These are phyloP conservation scores for Mohoua ochrocephala DNA, from an alignment of 2,113 vertebrate species.

Conservation along the genomic window DNA sequence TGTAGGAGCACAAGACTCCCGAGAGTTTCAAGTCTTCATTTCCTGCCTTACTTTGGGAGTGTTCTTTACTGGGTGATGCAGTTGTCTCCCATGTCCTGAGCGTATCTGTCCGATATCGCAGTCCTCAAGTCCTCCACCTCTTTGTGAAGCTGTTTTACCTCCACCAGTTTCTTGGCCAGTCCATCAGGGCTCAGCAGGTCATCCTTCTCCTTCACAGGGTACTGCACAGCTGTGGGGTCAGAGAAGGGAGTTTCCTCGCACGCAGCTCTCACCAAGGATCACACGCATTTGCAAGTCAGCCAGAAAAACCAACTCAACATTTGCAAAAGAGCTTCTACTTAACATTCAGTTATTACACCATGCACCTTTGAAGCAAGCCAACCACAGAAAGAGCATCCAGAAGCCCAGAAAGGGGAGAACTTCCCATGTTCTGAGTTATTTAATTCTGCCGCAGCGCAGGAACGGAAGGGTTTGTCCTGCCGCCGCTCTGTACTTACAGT, in stretches of 20 bases:
- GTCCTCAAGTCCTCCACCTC: slow-evolving; percentile 93
- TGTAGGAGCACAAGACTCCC: slow-evolving; percentile 3
- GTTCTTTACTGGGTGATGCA: slow-evolving; percentile 86
- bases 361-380: not conserved
- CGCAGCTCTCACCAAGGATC: not conserved
- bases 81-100: slow-evolving; percentile 98
- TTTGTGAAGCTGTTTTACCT: slow-evolving; percentile 84
- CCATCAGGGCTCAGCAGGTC: slow-evolving; percentile 81
- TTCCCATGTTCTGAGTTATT: not conserved
- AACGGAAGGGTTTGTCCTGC: not conserved
- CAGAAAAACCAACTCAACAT: not conserved
- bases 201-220: slow-evolving; percentile 68
- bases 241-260: not conserved
- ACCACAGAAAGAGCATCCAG: not conserved
- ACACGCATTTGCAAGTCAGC: not conserved
- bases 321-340: not conserved
- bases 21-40: slow-evolving; percentile 12
- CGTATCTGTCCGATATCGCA: slow-evolving; percentile 90
- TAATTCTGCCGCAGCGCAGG: not conserved
- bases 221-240: slow-evolving; percentile 70
- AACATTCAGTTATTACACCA: not conserved
- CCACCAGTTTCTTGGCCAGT: slow-evolving; percentile 84
- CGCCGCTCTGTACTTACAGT: slow-evolving; percentile 72
- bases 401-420: not conserved
- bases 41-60: slow-evolving; percentile 4